phyloP scores from a whole-genome alignment of 2,113 vertebrate species.

The Bostrychus sinensis region DNA sequence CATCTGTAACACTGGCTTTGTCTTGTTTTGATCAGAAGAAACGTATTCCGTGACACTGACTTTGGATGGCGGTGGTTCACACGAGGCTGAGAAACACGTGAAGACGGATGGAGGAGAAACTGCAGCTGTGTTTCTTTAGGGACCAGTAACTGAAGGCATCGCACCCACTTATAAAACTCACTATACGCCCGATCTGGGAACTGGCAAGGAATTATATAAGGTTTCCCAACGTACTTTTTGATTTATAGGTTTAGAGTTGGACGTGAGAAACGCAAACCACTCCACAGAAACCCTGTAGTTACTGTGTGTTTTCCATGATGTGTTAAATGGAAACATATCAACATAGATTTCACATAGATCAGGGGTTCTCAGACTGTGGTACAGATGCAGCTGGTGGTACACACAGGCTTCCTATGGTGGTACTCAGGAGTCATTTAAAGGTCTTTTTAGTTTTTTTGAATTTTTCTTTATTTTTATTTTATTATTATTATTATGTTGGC shows the following conservation, averaged over 20 bases:
- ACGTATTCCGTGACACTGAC: background rate
- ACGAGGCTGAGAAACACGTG: background rate
- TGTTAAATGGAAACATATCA: too few species aligned
- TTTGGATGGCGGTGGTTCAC: background rate
- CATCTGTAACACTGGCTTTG: too few species aligned
- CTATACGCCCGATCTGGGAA: background rate
- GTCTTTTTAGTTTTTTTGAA: too few species aligned
- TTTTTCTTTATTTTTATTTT: too few species aligned
- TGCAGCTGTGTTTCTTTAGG: background rate
- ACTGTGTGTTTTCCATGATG: background rate
- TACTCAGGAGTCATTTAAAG: too few species aligned
- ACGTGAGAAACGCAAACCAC: background rate
- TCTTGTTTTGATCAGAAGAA: too few species aligned
- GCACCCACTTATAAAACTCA: background rate
- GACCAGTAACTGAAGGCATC: background rate
- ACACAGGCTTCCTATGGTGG: too few species aligned
- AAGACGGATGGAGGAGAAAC: background rate
- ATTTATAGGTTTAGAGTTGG: constrained; percentile 2
- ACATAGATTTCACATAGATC: too few species aligned
- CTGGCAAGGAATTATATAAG: background rate
- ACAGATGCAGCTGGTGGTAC: too few species aligned
- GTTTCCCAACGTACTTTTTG: background rate
- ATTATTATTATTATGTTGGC: too few species aligned
- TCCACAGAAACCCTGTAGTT: background rate
- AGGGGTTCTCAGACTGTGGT: too few species aligned